These are phyloP conservation scores for Psittacula cyanocephala DNA, from an alignment of 2,113 vertebrate species.

Conservation along the genomic window DNA sequence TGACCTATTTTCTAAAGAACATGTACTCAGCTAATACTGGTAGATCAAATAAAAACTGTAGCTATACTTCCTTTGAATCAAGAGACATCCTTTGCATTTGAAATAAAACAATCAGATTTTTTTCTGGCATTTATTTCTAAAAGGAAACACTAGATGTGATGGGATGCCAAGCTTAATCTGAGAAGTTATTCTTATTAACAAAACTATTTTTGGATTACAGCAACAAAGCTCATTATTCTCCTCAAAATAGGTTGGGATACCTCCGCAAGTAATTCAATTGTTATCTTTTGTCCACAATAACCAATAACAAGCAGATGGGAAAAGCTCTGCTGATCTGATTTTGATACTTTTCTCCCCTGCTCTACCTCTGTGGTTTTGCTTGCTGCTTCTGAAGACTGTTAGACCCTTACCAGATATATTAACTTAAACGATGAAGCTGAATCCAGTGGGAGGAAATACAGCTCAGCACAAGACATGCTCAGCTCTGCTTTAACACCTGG, in stretches of 20 bases:
- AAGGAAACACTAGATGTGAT: not conserved
- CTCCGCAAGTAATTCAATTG: not conserved
- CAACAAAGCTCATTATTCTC: not conserved
- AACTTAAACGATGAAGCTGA: not conserved
- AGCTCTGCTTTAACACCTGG: not conserved
- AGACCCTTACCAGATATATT: not conserved
- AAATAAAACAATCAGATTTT: not conserved
- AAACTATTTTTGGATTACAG: not conserved
- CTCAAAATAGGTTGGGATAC: not conserved
- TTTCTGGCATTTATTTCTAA: not conserved
- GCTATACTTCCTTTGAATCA: not conserved
- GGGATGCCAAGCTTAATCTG: not conserved
- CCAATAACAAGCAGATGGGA: not conserved
- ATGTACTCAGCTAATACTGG: not conserved
- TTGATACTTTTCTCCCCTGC: not conserved
- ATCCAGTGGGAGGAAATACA: not conserved
- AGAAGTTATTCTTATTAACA: not conserved
- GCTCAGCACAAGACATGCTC: not conserved
- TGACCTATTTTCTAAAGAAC: conserved; percentile 47
- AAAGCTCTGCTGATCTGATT: not conserved
- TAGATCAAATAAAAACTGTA: conserved; percentile 10
- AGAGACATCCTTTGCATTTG: not conserved
- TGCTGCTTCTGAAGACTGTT: not conserved
- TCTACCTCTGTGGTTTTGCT: not conserved
- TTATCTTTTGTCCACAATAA: not conserved